These are phyloP conservation scores for Petromus typicus DNA, from an alignment of 2,113 vertebrate species.

Conservation along the genomic window DNA sequence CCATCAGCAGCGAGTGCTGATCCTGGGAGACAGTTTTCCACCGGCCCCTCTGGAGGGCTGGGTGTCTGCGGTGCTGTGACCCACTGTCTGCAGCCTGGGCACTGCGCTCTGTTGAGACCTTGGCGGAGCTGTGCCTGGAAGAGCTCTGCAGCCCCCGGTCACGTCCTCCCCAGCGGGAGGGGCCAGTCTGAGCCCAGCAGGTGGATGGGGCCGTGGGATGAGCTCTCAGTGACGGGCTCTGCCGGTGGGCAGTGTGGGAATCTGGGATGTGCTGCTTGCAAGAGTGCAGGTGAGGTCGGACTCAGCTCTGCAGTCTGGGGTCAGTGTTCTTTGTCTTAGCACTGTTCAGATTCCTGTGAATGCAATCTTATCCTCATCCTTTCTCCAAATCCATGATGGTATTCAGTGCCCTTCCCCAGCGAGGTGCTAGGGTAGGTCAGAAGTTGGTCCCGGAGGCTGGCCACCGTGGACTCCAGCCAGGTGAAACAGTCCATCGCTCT, in stretches of 20 bases:
- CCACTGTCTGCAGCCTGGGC: rapidly evolving
- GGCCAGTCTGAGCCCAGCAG: background rate
- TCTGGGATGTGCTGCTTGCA: no score
- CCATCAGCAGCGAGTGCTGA: background rate
- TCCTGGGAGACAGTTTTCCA: background rate
- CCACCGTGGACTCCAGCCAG: background rate
- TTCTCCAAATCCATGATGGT: background rate
- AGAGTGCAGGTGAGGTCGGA: no score
- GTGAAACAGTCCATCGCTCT: background rate
- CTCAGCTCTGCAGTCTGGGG: background rate
- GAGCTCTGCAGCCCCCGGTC: no score
- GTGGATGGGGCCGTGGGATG: background rate
- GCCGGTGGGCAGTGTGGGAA: no score
- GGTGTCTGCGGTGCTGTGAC: background rate
- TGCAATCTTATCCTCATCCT: background rate
- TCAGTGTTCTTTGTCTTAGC: background rate
- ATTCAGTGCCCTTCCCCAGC: no score
- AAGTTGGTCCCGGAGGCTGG: background rate
- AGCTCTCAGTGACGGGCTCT: no score
- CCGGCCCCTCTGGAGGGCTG: background rate
- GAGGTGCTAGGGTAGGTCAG: background rate
- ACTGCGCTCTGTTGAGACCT: background rate
- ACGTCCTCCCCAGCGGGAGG: background rate
- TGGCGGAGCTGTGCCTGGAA: background rate
- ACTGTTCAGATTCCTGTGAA: background rate